Evolutionary conservation across 2,888 invertebrate genomes (phyloP).

Genomic region (Itoplectis maculator): DNA sequence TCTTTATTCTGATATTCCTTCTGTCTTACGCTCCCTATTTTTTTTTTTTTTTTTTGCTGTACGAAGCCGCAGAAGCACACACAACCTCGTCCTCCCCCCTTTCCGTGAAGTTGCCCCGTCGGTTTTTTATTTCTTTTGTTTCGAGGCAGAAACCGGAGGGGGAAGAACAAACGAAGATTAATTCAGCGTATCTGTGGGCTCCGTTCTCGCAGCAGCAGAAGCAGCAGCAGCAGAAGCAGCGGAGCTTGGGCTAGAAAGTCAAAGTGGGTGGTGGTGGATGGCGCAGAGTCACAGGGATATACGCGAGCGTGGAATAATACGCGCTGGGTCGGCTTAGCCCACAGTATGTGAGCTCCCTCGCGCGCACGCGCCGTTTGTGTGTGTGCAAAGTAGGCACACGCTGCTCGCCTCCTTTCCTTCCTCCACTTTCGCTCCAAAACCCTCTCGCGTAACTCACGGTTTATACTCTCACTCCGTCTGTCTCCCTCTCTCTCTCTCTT

Average conservation of each 20-base stretch:
- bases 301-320: constrained; percentile 48
- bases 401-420: constrained; percentile 32
- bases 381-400: constrained; percentile 53
- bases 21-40: not conserved
- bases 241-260: constrained; percentile 38
- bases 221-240: constrained; percentile 14
- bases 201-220: constrained; percentile 24
- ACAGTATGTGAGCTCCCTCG: not conserved
- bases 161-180: constrained; percentile 57
- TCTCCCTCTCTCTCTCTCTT: too few species aligned
- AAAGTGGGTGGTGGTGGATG: constrained; percentile 6
- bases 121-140: constrained; percentile 38
- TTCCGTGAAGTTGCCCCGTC: too few species aligned
- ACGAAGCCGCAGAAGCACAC: not conserved
- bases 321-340: constrained; percentile 40
- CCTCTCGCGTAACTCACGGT: constrained; percentile 22
- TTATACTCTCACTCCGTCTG: not conserved
- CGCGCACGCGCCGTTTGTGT: too few species aligned
- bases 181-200: constrained; percentile 32
- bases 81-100: not conserved
- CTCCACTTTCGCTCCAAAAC: constrained; percentile 42
- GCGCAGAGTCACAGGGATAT: constrained; percentile 19
- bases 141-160: constrained; percentile 17
- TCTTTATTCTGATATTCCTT: constrained; percentile 16
- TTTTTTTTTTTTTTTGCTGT: constrained; percentile 1